Evolutionary conservation across 2,113 vertebrate species (phyloP).

Genomic region (Pterocles orientalis): DNA sequence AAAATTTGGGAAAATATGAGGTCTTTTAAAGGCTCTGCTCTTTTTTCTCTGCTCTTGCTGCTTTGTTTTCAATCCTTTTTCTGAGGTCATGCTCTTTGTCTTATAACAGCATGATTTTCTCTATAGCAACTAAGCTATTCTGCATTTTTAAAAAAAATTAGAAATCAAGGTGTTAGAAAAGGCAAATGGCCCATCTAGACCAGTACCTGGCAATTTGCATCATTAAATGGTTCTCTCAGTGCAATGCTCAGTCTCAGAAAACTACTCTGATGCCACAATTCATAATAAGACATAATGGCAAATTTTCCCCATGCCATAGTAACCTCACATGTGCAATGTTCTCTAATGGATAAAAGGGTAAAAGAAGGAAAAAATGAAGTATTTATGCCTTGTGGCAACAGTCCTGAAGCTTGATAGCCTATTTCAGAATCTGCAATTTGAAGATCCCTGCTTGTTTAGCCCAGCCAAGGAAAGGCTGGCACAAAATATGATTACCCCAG

Average conservation of each 20-base stretch:
- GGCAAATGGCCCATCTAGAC: background rate
- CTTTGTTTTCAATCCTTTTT: background rate
- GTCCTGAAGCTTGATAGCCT: background rate
- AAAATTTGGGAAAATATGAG: background rate
- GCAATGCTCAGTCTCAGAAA: background rate
- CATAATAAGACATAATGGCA: background rate
- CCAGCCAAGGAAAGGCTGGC: background rate
- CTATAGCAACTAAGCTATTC: background rate
- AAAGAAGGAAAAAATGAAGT: background rate
- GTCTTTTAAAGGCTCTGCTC: background rate
- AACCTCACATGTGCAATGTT: background rate
- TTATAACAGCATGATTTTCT: background rate
- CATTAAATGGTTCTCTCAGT: background rate
- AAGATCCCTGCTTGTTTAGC: slow-evolving; percentile 21
- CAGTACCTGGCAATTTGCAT: background rate
- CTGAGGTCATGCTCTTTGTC: background rate
- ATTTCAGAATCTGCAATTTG: slow-evolving; percentile 4
- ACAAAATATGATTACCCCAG: slow-evolving; percentile 18
- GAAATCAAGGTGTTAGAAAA: background rate
- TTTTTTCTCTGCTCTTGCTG: background rate
- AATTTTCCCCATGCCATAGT: background rate
- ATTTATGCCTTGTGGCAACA: background rate
- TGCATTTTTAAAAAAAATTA: background rate
- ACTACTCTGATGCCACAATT: background rate
- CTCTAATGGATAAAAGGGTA: background rate